Evolutionary conservation across 2,888 invertebrate genomes (phyloP), one percentile per base, ranked within the genome.

Genomic region (Acanthosoma haemorrhoidale): DNA sequence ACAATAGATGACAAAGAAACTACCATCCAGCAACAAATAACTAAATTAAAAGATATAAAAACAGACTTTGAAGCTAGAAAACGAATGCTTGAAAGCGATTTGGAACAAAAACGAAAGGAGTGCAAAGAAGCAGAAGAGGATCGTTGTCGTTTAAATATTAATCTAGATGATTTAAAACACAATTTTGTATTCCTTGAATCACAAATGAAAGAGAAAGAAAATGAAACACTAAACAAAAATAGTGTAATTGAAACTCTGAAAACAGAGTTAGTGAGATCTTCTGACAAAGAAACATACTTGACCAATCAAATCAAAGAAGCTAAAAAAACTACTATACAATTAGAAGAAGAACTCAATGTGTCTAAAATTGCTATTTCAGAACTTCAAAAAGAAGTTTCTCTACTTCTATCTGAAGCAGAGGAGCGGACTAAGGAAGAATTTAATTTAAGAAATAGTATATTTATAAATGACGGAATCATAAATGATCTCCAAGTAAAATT

Each of bases 1-100:
- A 34, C 67, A 6, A 43, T 67, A 8, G 16, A 43, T 32, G 51
- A 51, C 0, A 67, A 67, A n/a, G 67, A 67, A n/a, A 51, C 3
- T n/a, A 29, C 57, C 5, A n/a, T 16, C 0, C 18, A 36, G 21
- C 43, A 51, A 16, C 43, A 39, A 9, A 32, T 67, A 21, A 51
- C 16, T 18, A 51, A 67, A 21, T 32, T 67, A 34, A 31, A 67
- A 18, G 31, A 31, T 11, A 32, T 57, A 15, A 16, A 51, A n/a
- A 31, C 16, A 18, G 36, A 67, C 21, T 51, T 43, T 25, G 41
- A 43, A 13, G 21, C 16, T 21, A 39, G 31, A 29, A 25, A 39
- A 15, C 18, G 39, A 15, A 38, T 41, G 29, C 64, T 64, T 39
- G 29, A 64, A 9, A 16, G 9, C 4, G 36, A 64, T 9, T 6